A percentile compares a stretch with the other conserved stretches of the same genome.
Conservation (phyloP, 2,797 vertebrate species). For the Pseudocheirus occidentalis region DNA sequence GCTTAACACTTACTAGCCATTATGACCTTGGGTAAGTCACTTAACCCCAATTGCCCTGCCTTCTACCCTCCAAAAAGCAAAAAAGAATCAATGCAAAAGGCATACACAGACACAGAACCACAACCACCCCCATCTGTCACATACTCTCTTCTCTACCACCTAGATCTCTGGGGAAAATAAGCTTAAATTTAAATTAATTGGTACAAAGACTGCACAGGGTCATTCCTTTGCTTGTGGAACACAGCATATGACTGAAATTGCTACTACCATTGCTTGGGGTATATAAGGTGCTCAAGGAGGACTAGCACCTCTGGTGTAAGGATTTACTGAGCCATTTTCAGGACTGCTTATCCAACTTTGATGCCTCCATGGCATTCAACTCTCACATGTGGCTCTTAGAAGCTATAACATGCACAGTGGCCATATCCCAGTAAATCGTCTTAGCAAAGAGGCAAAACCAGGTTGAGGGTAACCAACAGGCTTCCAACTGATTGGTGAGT, state of each 20-base stretch:
- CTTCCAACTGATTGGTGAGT: neutral
- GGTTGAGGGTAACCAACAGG: neutral
- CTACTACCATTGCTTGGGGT: neutral
- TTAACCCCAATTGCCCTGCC: no score
- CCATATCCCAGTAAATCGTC: neutral
- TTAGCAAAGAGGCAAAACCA: neutral
- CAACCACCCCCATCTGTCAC: neutral
- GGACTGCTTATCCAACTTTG: neutral
- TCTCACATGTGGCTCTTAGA: neutral
- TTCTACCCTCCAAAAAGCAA: no score
- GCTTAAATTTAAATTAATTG: neutral
- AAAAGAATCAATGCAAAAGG: neutral
- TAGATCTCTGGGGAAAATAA: neutral
- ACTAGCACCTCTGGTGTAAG: neutral
- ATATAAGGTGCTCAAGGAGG: neutral
- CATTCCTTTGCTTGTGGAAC: neutral
- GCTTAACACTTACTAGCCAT: no score
- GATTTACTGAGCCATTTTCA: neutral
- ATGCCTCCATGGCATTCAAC: neutral
- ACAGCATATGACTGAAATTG: neutral
- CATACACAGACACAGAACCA: neutral
- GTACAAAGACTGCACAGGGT: neutral
- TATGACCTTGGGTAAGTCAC: no score
- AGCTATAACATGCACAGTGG: neutral
- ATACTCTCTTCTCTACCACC: neutral